These are phyloP conservation scores for Erpetoichthys calabaricus DNA, from an alignment of 2,797 vertebrate genomes.

Conservation along the genomic window DNA sequence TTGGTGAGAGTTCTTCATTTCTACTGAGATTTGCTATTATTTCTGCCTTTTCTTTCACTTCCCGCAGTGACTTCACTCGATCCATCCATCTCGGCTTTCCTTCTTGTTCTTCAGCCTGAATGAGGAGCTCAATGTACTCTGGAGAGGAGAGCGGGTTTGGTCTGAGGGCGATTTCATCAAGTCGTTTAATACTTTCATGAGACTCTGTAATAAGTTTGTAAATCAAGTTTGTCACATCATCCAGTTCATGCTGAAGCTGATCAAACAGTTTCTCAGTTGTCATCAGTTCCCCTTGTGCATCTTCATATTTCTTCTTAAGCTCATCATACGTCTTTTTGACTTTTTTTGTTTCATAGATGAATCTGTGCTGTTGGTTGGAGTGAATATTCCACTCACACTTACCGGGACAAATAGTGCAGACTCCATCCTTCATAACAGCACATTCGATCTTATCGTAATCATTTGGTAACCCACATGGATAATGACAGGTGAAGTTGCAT, in stretches of 20 bases:
- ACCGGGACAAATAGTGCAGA: constrained; percentile 11
- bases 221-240: constrained; percentile 3
- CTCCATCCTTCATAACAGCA: background rate
- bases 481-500: constrained; percentile 25
- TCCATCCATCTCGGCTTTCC: background rate
- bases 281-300: constrained; percentile 4
- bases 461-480: fast-evolving
- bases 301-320: constrained; percentile 19
- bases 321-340: constrained; percentile 13
- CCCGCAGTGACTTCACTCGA: too few relatives aligned
- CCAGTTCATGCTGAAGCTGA: fast-evolving
- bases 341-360: background rate
- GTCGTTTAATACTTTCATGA: constrained; percentile 10
- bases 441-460: background rate
- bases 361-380: constrained; percentile 17
- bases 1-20: too few relatives aligned
- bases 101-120: constrained; percentile 21
- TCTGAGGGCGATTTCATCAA: constrained; percentile 24
- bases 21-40: too few relatives aligned
- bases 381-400: constrained; percentile 18
- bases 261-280: constrained; percentile 1
- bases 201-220: background rate
- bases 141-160: constrained; percentile 20
- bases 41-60: too few relatives aligned
- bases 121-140: constrained; percentile 26